Evolutionary conservation across 1,140 invertebrate species (phyloP).

Genomic region (Drosophila paulistorum): DNA sequence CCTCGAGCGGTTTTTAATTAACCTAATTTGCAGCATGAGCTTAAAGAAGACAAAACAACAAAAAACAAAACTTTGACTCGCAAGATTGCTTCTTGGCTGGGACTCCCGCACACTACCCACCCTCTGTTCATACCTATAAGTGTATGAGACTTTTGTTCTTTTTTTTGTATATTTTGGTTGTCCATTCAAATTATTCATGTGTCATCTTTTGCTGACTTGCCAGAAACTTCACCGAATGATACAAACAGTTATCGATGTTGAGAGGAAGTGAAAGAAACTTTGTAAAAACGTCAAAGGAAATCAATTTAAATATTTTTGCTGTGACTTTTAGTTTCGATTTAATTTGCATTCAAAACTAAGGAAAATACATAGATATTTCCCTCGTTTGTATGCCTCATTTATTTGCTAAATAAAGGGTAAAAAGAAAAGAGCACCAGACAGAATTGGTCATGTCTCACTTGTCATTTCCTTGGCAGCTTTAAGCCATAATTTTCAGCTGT

Average conservation of each 20-base stretch:
- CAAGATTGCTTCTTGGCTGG: conserved; percentile 49
- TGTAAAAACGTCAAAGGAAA: not conserved
- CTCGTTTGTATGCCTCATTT: not conserved
- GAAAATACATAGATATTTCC: not conserved
- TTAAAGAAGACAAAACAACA: not conserved
- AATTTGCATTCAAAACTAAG: not conserved
- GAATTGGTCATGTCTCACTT: not conserved
- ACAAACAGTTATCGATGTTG: not conserved
- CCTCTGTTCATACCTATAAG: too few species aligned
- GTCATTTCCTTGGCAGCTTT: conserved; percentile 18
- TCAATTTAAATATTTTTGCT: not conserved
- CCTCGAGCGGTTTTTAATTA: conserved; percentile 78
- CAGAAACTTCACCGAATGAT: not conserved
- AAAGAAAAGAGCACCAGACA: not conserved
- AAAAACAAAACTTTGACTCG: conserved; percentile 50
- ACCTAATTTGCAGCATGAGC: conserved; percentile 72
- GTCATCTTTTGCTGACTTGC: conserved; percentile 14
- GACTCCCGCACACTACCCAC: too few species aligned
- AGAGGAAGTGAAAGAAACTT: not conserved
- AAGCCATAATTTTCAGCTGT: conserved; percentile 53
- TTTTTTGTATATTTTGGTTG: not conserved
- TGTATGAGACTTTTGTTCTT: not conserved
- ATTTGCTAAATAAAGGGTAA: not conserved
- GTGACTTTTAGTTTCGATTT: not conserved
- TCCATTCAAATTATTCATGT: conserved; percentile 44